Evolutionary conservation across 2,888 invertebrate species (phyloP), one percentile per base, ranked within the genome.

Genomic region (Syrista parreyssii): DNA sequence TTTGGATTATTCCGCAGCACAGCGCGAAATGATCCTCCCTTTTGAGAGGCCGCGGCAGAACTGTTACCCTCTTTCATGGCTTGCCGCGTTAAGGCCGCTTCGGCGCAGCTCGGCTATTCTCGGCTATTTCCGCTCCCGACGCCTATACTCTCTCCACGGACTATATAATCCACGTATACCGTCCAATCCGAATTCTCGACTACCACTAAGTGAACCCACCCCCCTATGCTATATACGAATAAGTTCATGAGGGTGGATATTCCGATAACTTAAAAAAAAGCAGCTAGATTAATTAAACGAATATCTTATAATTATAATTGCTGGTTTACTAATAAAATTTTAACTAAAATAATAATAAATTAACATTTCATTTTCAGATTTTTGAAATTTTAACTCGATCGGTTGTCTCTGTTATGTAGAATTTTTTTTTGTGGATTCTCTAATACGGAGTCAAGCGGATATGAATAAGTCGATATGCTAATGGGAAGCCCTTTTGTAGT

Each of bases 381-480:
- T 15, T 15, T 40, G 0, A 15, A 4, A 15, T 6, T 40, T 15
- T 23, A 4, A 0, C 15, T 55, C 6, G 1, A 40, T 15, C 15
- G 6, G 6, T 9, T 55, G 23, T 23, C 9, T 23, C 23, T 55
- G 4, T 55, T 23, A 23, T 55, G 9, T 15, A 15, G 23, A 23
- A 0, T 40, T 6, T 9, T 55, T 40, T 23, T 55, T 55, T 6
- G 6, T 23, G 40, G 40, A 9, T 4, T 0, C 6, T 55, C 6
- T 4, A 55, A 55, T 15, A 55, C 23, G 15, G 35, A 84, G 81
- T 81, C 80, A 80, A 81, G 82, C 84, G 84, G 83, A 83, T 88
- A 89, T 88, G 89, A 89, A 89, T 89, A 89, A 89, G 89, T 89
- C 89, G 89, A 89, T 89, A 89, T 89, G 89, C 88, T 89, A 88